Evolutionary conservation across 2,113 vertebrate species (phyloP).

Genomic region (Aphelocoma coerulescens): DNA sequence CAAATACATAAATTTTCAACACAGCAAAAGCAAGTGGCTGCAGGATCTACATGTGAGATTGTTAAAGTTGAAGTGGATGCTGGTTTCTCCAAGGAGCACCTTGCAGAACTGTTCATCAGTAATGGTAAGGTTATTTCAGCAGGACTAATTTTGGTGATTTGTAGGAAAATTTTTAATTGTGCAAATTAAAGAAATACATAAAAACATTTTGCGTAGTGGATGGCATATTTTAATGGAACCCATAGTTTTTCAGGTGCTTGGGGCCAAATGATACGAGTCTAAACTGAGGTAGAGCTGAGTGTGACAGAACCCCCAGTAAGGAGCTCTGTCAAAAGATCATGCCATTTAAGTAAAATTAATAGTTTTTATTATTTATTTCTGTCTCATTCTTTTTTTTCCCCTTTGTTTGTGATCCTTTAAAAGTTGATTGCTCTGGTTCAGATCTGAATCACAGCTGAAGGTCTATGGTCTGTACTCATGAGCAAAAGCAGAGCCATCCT

Average conservation of each 20-base stretch:
- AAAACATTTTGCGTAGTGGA: not conserved
- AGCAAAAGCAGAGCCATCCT: not conserved
- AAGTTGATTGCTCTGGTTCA: not conserved
- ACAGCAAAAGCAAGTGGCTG: constrained; percentile 85
- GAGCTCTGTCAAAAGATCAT: not conserved
- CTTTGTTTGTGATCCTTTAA: not conserved
- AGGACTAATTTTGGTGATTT: not conserved
- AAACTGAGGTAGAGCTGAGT: not conserved
- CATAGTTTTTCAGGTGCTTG: not conserved
- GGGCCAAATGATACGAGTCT: not conserved
- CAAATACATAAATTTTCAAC: constrained; percentile 9
- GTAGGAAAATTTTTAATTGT: not conserved
- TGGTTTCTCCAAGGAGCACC: constrained; percentile 87
- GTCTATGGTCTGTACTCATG: not conserved
- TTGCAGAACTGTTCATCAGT: constrained; percentile 87
- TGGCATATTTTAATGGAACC: not conserved
- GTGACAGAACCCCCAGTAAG: not conserved
- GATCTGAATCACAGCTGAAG: not conserved
- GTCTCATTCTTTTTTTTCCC: not conserved
- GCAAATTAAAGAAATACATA: not conserved
- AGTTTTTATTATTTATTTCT: not conserved
- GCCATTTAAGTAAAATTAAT: not conserved
- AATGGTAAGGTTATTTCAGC: constrained; percentile 76
- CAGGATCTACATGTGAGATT: constrained; percentile 84
- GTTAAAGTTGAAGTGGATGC: constrained; percentile 84